phyloP scores from a whole-genome alignment of 2,113 vertebrate genomes.

The Aix galericulata region DNA sequence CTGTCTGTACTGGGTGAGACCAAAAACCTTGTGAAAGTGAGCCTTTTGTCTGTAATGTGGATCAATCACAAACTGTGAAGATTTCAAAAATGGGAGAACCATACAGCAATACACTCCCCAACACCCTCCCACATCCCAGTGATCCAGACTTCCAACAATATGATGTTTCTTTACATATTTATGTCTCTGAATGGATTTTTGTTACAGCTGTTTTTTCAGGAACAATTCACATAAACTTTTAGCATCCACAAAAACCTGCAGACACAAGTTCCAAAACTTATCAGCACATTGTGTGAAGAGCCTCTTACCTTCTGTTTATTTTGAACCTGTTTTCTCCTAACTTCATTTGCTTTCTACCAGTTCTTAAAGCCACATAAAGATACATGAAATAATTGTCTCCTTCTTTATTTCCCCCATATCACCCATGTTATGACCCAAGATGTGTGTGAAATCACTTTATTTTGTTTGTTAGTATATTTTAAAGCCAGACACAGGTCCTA shows the following conservation, averaged over 20 bases:
- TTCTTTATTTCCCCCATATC: not conserved
- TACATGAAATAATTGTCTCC: not conserved
- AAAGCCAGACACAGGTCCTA: not conserved
- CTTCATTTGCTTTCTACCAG: not conserved
- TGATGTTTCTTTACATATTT: not conserved
- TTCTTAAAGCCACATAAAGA: not conserved
- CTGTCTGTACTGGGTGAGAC: not conserved
- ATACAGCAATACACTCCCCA: not conserved
- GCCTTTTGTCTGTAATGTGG: not conserved
- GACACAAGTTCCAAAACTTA: not conserved
- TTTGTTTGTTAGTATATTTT: constrained; percentile 3
- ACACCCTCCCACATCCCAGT: not conserved
- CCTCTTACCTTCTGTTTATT: not conserved
- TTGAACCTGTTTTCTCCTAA: not conserved
- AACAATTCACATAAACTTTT: not conserved
- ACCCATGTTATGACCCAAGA: not conserved
- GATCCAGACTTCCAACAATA: not conserved
- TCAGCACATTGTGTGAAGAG: not conserved
- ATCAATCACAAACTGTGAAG: not conserved
- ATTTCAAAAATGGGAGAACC: not conserved
- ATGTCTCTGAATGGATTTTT: not conserved
- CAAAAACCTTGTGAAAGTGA: not conserved
- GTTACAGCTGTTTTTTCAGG: not conserved
- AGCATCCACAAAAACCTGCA: not conserved
- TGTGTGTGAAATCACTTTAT: not conserved